phyloP scores from a whole-genome alignment of 2,888 invertebrate genomes.

The Microdon myrmicae region DNA sequence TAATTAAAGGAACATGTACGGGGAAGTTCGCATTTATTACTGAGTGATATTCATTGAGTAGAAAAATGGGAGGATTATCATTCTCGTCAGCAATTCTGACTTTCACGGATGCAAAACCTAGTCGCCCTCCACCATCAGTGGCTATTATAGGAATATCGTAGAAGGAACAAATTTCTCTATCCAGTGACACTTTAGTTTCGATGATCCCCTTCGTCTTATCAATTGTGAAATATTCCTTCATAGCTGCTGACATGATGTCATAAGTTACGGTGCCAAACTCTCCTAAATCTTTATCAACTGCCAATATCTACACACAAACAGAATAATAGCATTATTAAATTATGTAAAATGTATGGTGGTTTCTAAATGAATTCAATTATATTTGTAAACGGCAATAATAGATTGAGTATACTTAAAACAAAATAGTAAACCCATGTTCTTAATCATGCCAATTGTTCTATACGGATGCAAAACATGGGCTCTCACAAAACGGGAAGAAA shows the following conservation, averaged over 20 bases:
- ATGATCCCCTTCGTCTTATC: constrained; percentile 79
- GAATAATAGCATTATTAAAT: background rate
- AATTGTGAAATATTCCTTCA: constrained; percentile 79
- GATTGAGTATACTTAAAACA: no score
- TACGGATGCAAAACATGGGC: no score
- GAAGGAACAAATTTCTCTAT: constrained; percentile 76
- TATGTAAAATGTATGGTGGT: no score
- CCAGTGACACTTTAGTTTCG: constrained; percentile 75
- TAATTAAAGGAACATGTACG: constrained; percentile 71
- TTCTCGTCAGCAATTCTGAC: constrained; percentile 86
- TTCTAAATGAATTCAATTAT: no score
- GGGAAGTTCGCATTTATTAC: constrained; percentile 74
- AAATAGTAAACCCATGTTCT: no score
- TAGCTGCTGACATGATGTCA: constrained; percentile 78
- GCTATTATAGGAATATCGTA: constrained; percentile 85
- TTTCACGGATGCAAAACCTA: constrained; percentile 79
- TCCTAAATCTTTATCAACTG: constrained; percentile 84
- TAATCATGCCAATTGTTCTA: no score
- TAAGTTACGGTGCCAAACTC: constrained; percentile 80
- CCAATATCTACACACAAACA: constrained; percentile 71
- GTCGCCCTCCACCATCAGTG: constrained; percentile 82
- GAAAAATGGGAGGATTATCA: constrained; percentile 83
- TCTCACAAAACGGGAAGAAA: no score
- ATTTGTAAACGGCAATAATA: no score
- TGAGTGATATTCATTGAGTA: constrained; percentile 80